Percentiles rank a stretch among this genome's conserved stretches.
Evolutionary conservation across 2,888 invertebrate species (phyloP).

Genomic region (Anthoptus insignis): DNA sequence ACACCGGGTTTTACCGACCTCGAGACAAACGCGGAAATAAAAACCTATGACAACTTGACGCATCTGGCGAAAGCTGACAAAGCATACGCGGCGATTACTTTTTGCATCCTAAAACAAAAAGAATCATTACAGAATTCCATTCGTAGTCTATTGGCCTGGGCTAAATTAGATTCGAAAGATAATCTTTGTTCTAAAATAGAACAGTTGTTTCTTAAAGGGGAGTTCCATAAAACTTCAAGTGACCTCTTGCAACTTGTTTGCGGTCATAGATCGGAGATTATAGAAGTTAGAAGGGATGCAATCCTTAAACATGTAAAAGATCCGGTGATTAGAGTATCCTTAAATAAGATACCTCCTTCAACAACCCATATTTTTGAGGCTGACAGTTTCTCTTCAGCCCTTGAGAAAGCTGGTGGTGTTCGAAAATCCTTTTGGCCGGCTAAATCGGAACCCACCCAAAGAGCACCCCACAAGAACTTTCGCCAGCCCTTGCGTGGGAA

Average conservation of each 20-base stretch:
- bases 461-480: background rate
- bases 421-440: slow-evolving; percentile 45
- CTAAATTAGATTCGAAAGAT: background rate
- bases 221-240: slow-evolving; percentile 43
- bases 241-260: slow-evolving; percentile 44
- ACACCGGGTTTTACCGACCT: slow-evolving; percentile 8
- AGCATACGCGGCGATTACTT: slow-evolving; percentile 13
- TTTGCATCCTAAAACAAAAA: slow-evolving; percentile 17
- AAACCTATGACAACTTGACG: background rate
- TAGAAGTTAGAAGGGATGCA: slow-evolving; percentile 40
- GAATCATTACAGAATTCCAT: slow-evolving; percentile 16
- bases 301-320: slow-evolving; percentile 39
- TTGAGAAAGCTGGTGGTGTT: slow-evolving; percentile 49
- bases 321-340: slow-evolving; percentile 29
- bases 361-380: slow-evolving; percentile 37
- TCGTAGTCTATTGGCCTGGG: slow-evolving; percentile 3
- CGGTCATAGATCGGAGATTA: slow-evolving; percentile 40
- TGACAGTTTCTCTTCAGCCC: slow-evolving; percentile 31
- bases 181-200: slow-evolving; percentile 12
- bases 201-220: slow-evolving; percentile 29
- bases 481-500: background rate
- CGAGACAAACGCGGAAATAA: background rate
- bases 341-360: slow-evolving; percentile 30
- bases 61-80: slow-evolving; percentile 20
- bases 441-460: slow-evolving; percentile 10